A percentile compares a stretch with the other conserved stretches of the same genome.
Conservation (phyloP, 2,797 vertebrate genomes). For the Ptychobarbus kaznakovi region DNA sequence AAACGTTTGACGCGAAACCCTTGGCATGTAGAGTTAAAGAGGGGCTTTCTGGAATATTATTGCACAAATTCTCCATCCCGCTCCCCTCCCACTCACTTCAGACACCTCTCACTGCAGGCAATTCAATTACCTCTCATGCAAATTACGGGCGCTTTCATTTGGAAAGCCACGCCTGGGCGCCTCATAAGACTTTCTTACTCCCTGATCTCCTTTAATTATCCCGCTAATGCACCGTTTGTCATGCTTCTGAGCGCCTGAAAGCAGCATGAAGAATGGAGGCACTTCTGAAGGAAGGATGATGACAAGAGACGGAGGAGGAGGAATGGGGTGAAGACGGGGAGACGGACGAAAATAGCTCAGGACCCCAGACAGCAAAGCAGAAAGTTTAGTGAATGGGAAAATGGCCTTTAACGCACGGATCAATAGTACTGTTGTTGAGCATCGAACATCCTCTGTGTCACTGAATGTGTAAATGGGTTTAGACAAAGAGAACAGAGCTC, state of each 20-base stretch:
- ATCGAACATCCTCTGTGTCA: slow-evolving; percentile 3
- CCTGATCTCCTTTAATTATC: slow-evolving; percentile 75
- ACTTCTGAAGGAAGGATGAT: slow-evolving; percentile 57
- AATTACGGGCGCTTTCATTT: slow-evolving; percentile 76
- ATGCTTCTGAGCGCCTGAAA: slow-evolving; percentile 68
- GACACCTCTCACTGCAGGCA: slow-evolving; percentile 63
- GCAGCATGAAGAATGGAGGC: slow-evolving; percentile 66
- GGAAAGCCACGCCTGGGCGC: slow-evolving; percentile 70
- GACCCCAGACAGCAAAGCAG: slow-evolving; percentile 27
- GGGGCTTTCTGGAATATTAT: slow-evolving; percentile 67
- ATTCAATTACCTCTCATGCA: slow-evolving; percentile 79
- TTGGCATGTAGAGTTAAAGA: slow-evolving; percentile 61
- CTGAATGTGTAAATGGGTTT: slow-evolving; percentile 16
- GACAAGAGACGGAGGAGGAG: slow-evolving; percentile 41
- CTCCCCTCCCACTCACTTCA: slow-evolving; percentile 27
- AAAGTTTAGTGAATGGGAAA: slow-evolving; percentile 36
- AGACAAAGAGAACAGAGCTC: not conserved
- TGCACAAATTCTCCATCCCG: slow-evolving; percentile 55
- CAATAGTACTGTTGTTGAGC: slow-evolving; percentile 38
- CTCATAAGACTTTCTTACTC: slow-evolving; percentile 73
- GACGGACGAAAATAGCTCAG: slow-evolving; percentile 22
- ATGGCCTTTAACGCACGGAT: slow-evolving; percentile 33
- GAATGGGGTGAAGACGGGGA: not conserved
- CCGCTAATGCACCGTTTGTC: slow-evolving; percentile 76
- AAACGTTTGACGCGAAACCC: slow-evolving; percentile 64